Percentiles rank a stretch among this genome's conserved stretches.
These are phyloP conservation scores for Micrasema longulum DNA, from an alignment of 1,140 invertebrate species.

Conservation along the genomic window DNA sequence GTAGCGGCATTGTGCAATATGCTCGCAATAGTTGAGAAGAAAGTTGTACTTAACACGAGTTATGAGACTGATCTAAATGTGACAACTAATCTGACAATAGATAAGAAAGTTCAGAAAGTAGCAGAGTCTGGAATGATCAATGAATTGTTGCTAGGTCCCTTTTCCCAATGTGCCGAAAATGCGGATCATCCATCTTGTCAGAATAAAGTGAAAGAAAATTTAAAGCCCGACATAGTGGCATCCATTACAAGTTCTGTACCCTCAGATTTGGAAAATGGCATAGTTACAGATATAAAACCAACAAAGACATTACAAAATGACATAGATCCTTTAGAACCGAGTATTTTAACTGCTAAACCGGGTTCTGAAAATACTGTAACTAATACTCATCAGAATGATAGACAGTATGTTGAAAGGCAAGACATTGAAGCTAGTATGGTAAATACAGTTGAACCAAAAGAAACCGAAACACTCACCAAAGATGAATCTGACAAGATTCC, in stretches of 20 bases:
- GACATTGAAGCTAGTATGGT: slow-evolving; percentile 42
- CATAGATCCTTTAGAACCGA: slow-evolving; percentile 42
- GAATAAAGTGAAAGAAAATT: slow-evolving; percentile 26
- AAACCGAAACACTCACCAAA: slow-evolving; percentile 21
- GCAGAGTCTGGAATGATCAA: slow-evolving; percentile 22
- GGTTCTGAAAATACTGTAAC: slow-evolving; percentile 18
- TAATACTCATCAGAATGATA: slow-evolving; percentile 24
- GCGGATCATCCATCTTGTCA: slow-evolving; percentile 35
- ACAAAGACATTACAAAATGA: slow-evolving; percentile 58
- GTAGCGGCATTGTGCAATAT: slow-evolving; percentile 83
- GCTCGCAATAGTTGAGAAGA: slow-evolving; percentile 74
- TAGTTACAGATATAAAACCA: slow-evolving; percentile 58
- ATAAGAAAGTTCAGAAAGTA: slow-evolving; percentile 54
- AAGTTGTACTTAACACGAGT: slow-evolving; percentile 75
- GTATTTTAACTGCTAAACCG: slow-evolving; percentile 39
- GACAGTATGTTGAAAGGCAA: slow-evolving; percentile 36
- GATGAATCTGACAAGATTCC: slow-evolving; percentile 27
- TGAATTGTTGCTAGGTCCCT: slow-evolving; percentile 48
- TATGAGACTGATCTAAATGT: slow-evolving; percentile 66
- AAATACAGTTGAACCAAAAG: slow-evolving; percentile 15
- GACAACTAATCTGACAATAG: slow-evolving; percentile 66
- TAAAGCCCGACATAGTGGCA: slow-evolving; percentile 27
- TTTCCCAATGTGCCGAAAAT: slow-evolving; percentile 41
- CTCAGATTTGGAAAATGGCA: slow-evolving; percentile 26
- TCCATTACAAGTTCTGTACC: slow-evolving; percentile 35